Percentiles rank a stretch among this genome's conserved stretches.
These are phyloP conservation scores for Cuculus canorus DNA, from an alignment of 2,797 vertebrate species.

Conservation along the genomic window DNA sequence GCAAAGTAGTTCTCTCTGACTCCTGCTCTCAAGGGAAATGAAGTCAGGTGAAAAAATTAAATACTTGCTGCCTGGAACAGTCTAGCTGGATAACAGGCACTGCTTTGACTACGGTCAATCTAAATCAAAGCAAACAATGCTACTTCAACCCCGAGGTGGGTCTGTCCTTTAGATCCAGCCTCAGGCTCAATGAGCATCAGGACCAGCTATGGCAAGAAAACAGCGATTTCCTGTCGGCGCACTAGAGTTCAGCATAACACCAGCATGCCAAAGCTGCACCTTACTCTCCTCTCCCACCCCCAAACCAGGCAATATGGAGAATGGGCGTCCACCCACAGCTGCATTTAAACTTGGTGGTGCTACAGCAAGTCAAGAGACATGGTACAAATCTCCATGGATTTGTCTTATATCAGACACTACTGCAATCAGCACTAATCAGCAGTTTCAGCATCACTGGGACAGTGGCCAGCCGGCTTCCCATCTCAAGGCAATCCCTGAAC, in stretches of 20 bases:
- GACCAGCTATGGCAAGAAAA: neutral
- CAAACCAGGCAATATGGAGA: neutral
- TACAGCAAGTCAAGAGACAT: neutral
- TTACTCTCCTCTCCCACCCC: neutral
- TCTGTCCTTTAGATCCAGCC: neutral
- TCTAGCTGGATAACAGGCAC: neutral
- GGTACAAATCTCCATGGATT: neutral
- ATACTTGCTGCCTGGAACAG: fast-evolving
- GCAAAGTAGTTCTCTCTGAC: neutral
- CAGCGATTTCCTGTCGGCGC: neutral
- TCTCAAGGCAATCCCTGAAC: neutral
- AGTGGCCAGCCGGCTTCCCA: neutral
- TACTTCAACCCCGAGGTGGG: neutral
- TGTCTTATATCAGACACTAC: neutral
- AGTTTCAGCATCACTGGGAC: neutral
- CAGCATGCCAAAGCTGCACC: neutral
- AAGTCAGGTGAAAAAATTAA: neutral
- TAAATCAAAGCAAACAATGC: neutral
- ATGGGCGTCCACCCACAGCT: neutral
- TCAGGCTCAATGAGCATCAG: neutral
- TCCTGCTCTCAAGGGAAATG: neutral
- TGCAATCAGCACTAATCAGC: neutral
- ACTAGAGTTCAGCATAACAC: neutral
- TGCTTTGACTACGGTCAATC: neutral
- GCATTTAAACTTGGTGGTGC: neutral